A percentile compares a stretch with the other conserved stretches of the same genome.
These are phyloP conservation scores for Anhinga anhinga DNA, from an alignment of 2,113 vertebrate genomes.

Conservation along the genomic window DNA sequence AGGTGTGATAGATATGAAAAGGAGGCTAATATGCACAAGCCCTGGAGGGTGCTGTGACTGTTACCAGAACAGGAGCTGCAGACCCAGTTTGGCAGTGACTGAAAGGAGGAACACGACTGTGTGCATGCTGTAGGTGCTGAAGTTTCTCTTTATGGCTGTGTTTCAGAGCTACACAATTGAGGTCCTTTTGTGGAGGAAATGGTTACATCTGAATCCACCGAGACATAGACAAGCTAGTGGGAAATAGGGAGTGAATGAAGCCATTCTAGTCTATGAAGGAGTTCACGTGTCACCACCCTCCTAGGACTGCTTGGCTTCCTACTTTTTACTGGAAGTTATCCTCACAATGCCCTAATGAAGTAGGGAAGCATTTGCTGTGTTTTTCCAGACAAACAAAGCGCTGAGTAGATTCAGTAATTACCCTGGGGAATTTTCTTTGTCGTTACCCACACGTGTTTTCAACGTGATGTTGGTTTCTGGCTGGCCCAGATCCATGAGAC, in stretches of 20 bases:
- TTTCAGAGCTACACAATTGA: not conserved
- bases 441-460: constrained; percentile 39
- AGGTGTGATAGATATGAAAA: not conserved
- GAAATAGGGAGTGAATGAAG: not conserved
- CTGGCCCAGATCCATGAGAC: constrained; percentile 5
- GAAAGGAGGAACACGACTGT: not conserved
- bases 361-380: constrained; percentile 21
- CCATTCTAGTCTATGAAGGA: not conserved
- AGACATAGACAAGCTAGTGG: not conserved
- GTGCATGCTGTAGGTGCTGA: not conserved
- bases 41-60: not conserved
- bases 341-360: not conserved
- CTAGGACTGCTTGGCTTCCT: not conserved
- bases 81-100: not conserved
- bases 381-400: constrained; percentile 47
- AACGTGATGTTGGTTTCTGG: constrained; percentile 29
- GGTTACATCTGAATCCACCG: not conserved
- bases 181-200: not conserved
- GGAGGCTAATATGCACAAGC: not conserved
- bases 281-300: not conserved
- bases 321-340: constrained; percentile 29
- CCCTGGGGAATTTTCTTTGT: constrained; percentile 54
- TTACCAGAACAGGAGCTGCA: not conserved
- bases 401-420: constrained; percentile 27
- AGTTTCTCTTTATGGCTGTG: not conserved